A percentile compares a stretch with the other conserved stretches of the same genome.
These are phyloP conservation scores for Ptiloglossa arizonensis DNA, from an alignment of 1,140 invertebrate species.

Conservation along the genomic window DNA sequence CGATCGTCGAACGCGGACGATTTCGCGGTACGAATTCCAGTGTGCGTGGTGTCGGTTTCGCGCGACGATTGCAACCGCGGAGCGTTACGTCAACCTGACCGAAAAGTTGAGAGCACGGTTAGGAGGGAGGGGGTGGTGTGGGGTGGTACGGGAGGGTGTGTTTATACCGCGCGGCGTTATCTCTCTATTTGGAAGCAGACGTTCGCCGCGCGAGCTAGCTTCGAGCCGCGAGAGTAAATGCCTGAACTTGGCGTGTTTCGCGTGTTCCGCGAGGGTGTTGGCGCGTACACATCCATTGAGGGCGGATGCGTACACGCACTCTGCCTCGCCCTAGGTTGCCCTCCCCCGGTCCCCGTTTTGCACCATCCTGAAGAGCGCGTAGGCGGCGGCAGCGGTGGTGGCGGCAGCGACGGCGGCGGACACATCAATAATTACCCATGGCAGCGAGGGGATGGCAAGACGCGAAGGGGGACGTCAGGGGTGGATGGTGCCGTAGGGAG, in stretches of 20 bases:
- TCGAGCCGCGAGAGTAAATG: conserved; percentile 14
- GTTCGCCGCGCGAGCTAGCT: not conserved
- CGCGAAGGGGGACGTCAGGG: conserved; percentile 68
- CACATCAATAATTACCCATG: conserved; percentile 81
- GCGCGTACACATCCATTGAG: conserved; percentile 46
- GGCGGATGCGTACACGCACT: conserved; percentile 56
- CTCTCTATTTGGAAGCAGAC: conserved; percentile 11
- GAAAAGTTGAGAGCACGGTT: too few relatives aligned
- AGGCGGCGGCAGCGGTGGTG: conserved; percentile 52
- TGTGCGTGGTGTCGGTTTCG: too few relatives aligned
- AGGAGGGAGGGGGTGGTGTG: too few relatives aligned
- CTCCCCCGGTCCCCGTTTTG: conserved; percentile 3
- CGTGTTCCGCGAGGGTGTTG: conserved; percentile 40
- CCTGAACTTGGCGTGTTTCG: conserved; percentile 42
- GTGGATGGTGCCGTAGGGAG: conserved; percentile 57
- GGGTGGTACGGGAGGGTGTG: too few relatives aligned
- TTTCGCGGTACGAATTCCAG: too few relatives aligned
- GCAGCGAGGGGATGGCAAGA: conserved; percentile 76
- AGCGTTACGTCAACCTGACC: too few relatives aligned
- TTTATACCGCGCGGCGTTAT: conserved; percentile 18
- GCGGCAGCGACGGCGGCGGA: conserved; percentile 73
- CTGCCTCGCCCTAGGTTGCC: conserved; percentile 45
- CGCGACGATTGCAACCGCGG: too few relatives aligned
- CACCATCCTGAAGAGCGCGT: conserved; percentile 55
- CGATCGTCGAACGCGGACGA: too few relatives aligned